phyloP scores from a whole-genome alignment of 2,888 invertebrate species.

The Drosophila prolongata region DNA sequence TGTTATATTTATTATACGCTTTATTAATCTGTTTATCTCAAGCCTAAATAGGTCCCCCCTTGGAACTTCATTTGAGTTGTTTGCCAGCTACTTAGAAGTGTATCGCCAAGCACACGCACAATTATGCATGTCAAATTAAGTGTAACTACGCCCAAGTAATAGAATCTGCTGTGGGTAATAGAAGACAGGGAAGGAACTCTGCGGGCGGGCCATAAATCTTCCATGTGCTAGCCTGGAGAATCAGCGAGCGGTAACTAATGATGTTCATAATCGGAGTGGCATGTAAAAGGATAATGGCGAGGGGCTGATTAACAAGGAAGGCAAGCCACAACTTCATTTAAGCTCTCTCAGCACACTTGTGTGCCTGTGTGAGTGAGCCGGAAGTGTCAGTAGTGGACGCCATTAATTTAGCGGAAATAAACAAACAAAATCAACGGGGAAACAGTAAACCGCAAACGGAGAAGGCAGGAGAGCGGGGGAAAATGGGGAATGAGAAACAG shows the following conservation, averaged over 20 bases:
- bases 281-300: slow-evolving; percentile 73
- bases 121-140: slow-evolving; percentile 77
- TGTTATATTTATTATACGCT: too few species aligned
- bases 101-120: slow-evolving; percentile 51
- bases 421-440: slow-evolving; percentile 72
- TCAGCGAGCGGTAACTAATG: slow-evolving; percentile 72
- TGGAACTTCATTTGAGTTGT: slow-evolving; percentile 5
- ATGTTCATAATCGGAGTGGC: slow-evolving; percentile 77
- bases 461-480: not conserved
- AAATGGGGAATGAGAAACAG: slow-evolving; percentile 3
- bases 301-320: slow-evolving; percentile 62
- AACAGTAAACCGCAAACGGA: slow-evolving; percentile 56
- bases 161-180: slow-evolving; percentile 26
- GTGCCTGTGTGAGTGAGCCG: slow-evolving; percentile 37
- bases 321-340: slow-evolving; percentile 68
- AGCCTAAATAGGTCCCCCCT: not conserved
- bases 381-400: slow-evolving; percentile 74
- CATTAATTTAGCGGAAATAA: slow-evolving; percentile 79
- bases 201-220: slow-evolving; percentile 65
- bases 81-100: slow-evolving; percentile 31
- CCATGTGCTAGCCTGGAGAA: slow-evolving; percentile 44
- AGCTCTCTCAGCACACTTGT: slow-evolving; percentile 32
- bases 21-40: not conserved
- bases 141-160: slow-evolving; percentile 65
- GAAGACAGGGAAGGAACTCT: slow-evolving; percentile 14